phyloP scores from a whole-genome alignment of 92 coral and sea anemone species.

The Zoanthus gigantus region DNA sequence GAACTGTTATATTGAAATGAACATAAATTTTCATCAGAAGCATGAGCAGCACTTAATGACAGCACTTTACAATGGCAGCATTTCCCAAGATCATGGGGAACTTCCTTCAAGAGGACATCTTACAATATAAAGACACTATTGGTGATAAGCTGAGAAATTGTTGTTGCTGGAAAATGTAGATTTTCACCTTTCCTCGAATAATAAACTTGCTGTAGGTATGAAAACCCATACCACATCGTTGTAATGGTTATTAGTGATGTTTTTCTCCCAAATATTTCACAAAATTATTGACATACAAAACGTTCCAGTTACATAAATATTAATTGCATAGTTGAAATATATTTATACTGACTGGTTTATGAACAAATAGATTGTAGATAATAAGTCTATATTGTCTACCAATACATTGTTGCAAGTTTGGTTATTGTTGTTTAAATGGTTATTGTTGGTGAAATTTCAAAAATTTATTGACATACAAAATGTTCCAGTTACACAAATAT shows the following conservation, averaged over 20 bases:
- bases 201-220: slow-evolving; percentile 45
- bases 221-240: background rate
- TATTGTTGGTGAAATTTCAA: slow-evolving; percentile 43
- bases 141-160: slow-evolving; percentile 31
- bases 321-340: slow-evolving; percentile 38
- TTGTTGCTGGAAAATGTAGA: slow-evolving; percentile 31
- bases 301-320: slow-evolving; percentile 50
- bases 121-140: slow-evolving; percentile 48
- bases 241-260: too few species aligned
- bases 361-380: too few species aligned
- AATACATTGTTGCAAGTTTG: slow-evolving; percentile 41
- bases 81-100: slow-evolving; percentile 35
- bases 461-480: background rate
- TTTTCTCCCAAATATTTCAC: too few species aligned
- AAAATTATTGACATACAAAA: slow-evolving; percentile 40
- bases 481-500: too few species aligned
- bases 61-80: slow-evolving; percentile 49
- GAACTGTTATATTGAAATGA: slow-evolving; percentile 59
- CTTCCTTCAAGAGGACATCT: slow-evolving; percentile 58
- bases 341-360: slow-evolving; percentile 35
- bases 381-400: too few species aligned
- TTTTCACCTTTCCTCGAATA: slow-evolving; percentile 47
- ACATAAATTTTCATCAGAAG: slow-evolving; percentile 41
- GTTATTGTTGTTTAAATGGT: slow-evolving; percentile 28
- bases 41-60: too few species aligned